Evolutionary conservation across 2,888 invertebrate genomes (phyloP), one percentile per base, ranked within the genome.

Genomic region (Ceramica pisi): DNA sequence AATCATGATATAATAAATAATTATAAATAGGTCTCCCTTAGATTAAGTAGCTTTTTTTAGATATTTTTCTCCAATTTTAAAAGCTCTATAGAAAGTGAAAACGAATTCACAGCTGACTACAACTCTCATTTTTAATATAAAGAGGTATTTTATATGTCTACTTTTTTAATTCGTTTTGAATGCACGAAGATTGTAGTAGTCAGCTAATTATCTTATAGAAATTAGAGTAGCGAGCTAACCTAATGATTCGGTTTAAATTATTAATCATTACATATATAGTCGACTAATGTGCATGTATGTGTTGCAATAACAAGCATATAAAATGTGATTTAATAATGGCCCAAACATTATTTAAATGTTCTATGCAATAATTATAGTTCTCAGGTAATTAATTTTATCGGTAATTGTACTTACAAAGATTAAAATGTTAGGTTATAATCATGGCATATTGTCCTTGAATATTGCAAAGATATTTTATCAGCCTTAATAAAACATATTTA

Each of bases 31-130:
- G 9, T 38, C 14, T 26, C 12, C 14, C 19, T 50, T 26, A 12
- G 23, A 44, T 41, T 55, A 19, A 1, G 16, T 51, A 7, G n/a
- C 12, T 48, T 38, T n/a, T 55, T 44, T 12, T 35, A 26, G 1
- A 41, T 19, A 2, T 31, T 23, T 46, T 61, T 31, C 12, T 10
- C 19, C 14, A 0, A 14, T 55, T 53, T 55, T 63, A 56, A 41
- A 60, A 69, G 19, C 35, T 60, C 23, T 16, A 44, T 19, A n/a
- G 26, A 74, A 70, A 74, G 70, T 70, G 77, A 77, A 75, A 73
- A 31, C 9, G 19, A 3, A 14, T 46, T 51, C 14, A 44, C 12
- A 67, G 19, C 26, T 46, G 21, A 19, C 38, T 38, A 23, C 38
- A 1, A 48, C 21, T 35, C 16, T 48, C 12, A 31, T 35, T 50